These are phyloP conservation scores for Cataglyphis altisquamis DNA, from an alignment of 2,888 invertebrate species.

Conservation along the genomic window DNA sequence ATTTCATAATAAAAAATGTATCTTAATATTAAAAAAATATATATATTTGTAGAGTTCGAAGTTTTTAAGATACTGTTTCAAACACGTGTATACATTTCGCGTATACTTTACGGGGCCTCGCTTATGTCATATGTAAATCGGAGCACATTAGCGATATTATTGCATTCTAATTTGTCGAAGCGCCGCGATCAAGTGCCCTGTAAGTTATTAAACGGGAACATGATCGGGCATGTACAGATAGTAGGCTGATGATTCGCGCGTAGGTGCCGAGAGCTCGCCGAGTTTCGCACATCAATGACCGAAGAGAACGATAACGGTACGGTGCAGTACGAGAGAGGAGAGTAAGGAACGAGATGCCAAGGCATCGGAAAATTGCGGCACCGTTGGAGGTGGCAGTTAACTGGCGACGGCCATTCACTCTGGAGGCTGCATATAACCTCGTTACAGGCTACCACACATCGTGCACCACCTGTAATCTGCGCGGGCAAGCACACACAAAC, in stretches of 20 bases:
- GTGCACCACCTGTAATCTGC: slow-evolving; percentile 27
- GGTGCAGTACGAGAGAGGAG: neutral
- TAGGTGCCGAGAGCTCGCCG: slow-evolving; percentile 34
- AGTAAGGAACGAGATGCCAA: slow-evolving; percentile 31
- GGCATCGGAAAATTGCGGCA: slow-evolving; percentile 55
- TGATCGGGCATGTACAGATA: slow-evolving; percentile 5
- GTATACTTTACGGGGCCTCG: neutral
- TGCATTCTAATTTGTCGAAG: slow-evolving; percentile 14
- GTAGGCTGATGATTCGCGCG: slow-evolving; percentile 32
- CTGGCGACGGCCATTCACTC: slow-evolving; percentile 31
- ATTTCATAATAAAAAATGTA: neutral
- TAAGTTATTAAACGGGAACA: slow-evolving; percentile 34
- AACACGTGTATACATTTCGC: neutral
- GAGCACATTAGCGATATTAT: slow-evolving; percentile 23
- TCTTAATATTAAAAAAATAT: neutral
- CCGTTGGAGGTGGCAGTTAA: slow-evolving; percentile 42
- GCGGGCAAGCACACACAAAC: neutral
- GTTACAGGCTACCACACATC: slow-evolving; percentile 41
- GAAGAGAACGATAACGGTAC: slow-evolving; percentile 43
- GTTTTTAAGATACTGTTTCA: neutral
- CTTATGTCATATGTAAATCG: neutral
- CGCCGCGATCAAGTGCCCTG: slow-evolving; percentile 12
- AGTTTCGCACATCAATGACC: slow-evolving; percentile 45
- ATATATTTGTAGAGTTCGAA: neutral
- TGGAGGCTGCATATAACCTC: slow-evolving; percentile 51